Base-by-base conservation (phyloP, 2,797 vertebrate genomes). In the Lacerta viridis region DNA sequence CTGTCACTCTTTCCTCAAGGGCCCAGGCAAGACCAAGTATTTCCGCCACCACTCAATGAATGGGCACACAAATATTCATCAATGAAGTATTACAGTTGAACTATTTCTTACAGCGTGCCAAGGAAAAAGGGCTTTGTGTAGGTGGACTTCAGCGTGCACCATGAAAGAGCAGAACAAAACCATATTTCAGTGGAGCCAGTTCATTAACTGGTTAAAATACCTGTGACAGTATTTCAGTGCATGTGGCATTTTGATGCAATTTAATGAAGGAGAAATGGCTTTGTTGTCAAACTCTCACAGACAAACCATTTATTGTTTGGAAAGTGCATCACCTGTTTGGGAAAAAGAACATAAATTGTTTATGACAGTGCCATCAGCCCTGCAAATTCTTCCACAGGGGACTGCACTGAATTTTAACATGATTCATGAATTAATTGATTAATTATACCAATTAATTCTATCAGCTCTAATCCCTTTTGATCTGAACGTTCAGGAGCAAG, bases 361-460 rank as follows among this genome's bases (percentile, higher is more conserved):
- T 76, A 89, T 86, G 84, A 86, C 84, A 89, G 27, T 86, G 43
- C 79, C 78, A 86, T 89, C 84, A 81, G 71, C 84, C 61, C 61
- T 69, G 79, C 66, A 89, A 55, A 76, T 59, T 76, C 72, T 82
- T 74, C 17, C 79, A 50, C 18, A 4, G 46, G 84, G 69, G 84
- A 68, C 69, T 25, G 43, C 71, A 82, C 84, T 89, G 84, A 86
- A 86, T 89, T 81, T 89, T 86, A 89, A 89, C 86, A 59, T 85
- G 84, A 81, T 76, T 89, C 84, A 89, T 89, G 88, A 82, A 89
- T 89, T 89, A 89, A 89, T 82, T 39, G 61, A 86, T 82, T 85
- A 85, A 89, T 89, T 89, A 86, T 89, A 86, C 69, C 88, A 89
- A 75, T 89, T 86, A 89, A 89, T 86, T 89, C 71, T 89, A 76